Conservation (phyloP, 2,797 vertebrate species). For the Vultur gryphus region DNA sequence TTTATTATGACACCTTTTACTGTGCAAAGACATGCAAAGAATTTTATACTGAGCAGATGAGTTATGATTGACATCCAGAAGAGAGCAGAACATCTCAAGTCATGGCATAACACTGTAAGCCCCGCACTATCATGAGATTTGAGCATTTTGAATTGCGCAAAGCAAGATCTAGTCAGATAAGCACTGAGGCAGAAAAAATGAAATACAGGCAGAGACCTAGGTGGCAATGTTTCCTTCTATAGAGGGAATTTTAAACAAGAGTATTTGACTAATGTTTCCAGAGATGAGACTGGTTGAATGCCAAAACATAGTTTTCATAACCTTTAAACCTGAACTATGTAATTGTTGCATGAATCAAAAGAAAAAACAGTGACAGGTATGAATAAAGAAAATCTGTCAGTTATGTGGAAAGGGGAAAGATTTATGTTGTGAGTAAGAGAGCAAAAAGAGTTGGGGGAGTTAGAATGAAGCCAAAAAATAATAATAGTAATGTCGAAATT, state of each 20-base stretch:
- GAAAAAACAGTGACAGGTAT: neutral
- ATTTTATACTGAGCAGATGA: neutral
- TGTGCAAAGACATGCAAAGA: neutral
- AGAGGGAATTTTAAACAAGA: neutral
- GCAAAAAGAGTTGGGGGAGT: neutral
- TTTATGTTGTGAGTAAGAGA: neutral
- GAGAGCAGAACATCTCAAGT: neutral
- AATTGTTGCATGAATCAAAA: slow-evolving; percentile 28
- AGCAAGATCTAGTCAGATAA: neutral
- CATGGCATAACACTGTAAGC: neutral
- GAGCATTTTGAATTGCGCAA: neutral
- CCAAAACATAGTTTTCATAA: slow-evolving; percentile 39
- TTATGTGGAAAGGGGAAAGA: neutral
- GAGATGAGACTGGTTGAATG: slow-evolving; percentile 1
- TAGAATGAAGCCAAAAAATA: neutral
- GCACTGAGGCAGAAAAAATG: neutral
- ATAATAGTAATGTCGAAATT: slow-evolving; percentile 51
- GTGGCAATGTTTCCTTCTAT: neutral
- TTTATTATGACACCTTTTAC: neutral
- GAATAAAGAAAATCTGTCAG: slow-evolving; percentile 5
- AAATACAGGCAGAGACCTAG: neutral
- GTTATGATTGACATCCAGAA: neutral
- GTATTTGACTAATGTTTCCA: slow-evolving; percentile 11
- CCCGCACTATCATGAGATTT: neutral
- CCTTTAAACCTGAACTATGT: slow-evolving; percentile 35